These are phyloP conservation scores for Bostrychus sinensis DNA, from an alignment of 2,113 vertebrate species.

Conservation along the genomic window DNA sequence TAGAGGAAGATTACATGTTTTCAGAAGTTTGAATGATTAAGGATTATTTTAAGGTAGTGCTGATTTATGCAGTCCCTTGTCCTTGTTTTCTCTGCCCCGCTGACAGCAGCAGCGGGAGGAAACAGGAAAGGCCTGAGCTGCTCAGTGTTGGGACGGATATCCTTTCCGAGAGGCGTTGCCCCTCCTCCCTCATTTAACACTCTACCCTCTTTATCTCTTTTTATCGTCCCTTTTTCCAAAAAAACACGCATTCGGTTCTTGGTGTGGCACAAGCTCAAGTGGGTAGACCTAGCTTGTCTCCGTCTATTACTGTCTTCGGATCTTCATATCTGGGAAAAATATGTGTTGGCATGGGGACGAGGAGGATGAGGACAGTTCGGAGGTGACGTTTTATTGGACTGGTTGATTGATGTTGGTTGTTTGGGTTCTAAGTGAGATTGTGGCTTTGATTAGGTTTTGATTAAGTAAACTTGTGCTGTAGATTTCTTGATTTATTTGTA, in stretches of 20 bases:
- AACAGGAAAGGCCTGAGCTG: slow-evolving; percentile 80
- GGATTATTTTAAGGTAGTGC: slow-evolving; percentile 2
- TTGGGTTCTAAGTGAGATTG: slow-evolving; percentile 40
- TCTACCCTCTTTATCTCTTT: slow-evolving; percentile 68
- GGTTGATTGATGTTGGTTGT: slow-evolving; percentile 41
- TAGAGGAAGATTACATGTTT: not conserved
- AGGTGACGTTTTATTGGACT: slow-evolving; percentile 59
- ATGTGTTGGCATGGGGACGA: slow-evolving; percentile 80
- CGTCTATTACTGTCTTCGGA: not conserved
- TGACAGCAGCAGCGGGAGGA: slow-evolving; percentile 72
- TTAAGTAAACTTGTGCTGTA: too few relatives aligned
- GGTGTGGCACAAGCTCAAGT: slow-evolving; percentile 35
- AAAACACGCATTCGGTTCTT: slow-evolving; percentile 26
- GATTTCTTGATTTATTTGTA: too few relatives aligned
- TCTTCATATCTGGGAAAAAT: slow-evolving; percentile 12
- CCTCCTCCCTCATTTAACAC: slow-evolving; percentile 68
- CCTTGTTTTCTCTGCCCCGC: slow-evolving; percentile 30
- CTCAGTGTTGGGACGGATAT: slow-evolving; percentile 78
- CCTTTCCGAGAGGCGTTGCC: slow-evolving; percentile 72
- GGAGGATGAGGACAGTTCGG: slow-evolving; percentile 70
- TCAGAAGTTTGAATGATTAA: slow-evolving; percentile 23
- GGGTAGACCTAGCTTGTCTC: not conserved
- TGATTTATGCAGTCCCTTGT: slow-evolving; percentile 17
- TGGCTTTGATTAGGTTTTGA: slow-evolving; percentile 29
- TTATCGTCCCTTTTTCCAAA: slow-evolving; percentile 22